Conservation (phyloP, 2,888 invertebrate genomes). For the Mycogona germanica region DNA sequence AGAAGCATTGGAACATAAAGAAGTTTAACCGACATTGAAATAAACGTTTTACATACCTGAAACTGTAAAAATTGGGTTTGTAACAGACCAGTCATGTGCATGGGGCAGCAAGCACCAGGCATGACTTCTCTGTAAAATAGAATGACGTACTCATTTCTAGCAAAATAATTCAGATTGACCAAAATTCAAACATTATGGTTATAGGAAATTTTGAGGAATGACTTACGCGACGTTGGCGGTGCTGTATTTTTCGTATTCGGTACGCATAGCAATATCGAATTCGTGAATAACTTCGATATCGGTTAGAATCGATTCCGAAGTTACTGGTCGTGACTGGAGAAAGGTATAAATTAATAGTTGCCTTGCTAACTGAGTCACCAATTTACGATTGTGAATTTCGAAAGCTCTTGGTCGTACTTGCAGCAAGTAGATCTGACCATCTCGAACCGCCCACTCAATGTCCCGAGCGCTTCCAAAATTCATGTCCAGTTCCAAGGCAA, state of each 20-base stretch:
- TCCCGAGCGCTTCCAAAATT: slow-evolving; percentile 57
- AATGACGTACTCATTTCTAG: no score
- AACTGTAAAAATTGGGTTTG: no score
- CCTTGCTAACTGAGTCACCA: background rate
- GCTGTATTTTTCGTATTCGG: slow-evolving; percentile 50
- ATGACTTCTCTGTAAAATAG: no score
- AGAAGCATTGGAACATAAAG: no score
- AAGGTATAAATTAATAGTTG: background rate
- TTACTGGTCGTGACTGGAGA: slow-evolving; percentile 52
- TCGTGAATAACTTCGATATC: slow-evolving; percentile 69
- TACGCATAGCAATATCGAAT: slow-evolving; percentile 52
- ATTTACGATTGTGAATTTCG: no score
- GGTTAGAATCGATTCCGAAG: slow-evolving; percentile 55
- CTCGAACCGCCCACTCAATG: slow-evolving; percentile 63
- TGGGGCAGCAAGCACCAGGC: no score
- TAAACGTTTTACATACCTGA: no score
- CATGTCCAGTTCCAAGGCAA: slow-evolving; percentile 49
- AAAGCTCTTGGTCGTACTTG: slow-evolving; percentile 14
- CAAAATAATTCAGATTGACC: no score
- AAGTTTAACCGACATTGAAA: no score
- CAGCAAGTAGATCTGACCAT: slow-evolving; percentile 34
- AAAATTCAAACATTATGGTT: no score
- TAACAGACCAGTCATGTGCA: no score
- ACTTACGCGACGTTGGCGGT: slow-evolving; percentile 62
- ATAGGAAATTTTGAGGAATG: background rate